Base-by-base conservation (phyloP, 1,140 invertebrate species). In the Paraescarpia echinospica region DNA sequence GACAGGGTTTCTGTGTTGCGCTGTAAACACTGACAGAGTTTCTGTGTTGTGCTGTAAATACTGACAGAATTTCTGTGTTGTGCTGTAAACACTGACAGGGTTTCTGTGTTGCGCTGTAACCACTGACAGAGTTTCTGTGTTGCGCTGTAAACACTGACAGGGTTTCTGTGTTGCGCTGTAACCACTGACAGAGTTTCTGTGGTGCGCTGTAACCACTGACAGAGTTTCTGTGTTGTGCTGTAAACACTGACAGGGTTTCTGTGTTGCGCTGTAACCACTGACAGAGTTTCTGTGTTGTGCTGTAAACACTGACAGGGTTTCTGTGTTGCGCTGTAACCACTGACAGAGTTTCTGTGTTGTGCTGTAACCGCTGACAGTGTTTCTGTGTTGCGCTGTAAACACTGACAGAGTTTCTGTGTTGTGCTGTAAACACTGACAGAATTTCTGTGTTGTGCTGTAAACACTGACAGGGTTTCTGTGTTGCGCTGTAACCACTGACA, bases 141-240 rank as follows among this genome's bases (percentile, higher is more conserved):
- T 77, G 59, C 41, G 12, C 4, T n/a, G n/a, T n/a, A n/a, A n/a
- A n/a, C n/a, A n/a, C n/a, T 41, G 41, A 41, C 41, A 41, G 41
- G 12, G 41, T 41, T 41, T 41, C 41, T 41, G 4, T 6, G 99
- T 98, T 99, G 99, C 12, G 12, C n/a, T n/a, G n/a, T n/a, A n/a
- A n/a, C n/a, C n/a, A n/a, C n/a, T n/a, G n/a, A n/a, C n/a, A n/a
- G n/a, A n/a, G n/a, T n/a, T n/a, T n/a, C n/a, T n/a, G n/a, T n/a
- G n/a, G n/a, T 77, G 59, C 2, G 59, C 27, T 77, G 59, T 27
- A n/a, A n/a, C n/a, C n/a, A n/a, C n/a, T n/a, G n/a, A n/a, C n/a
- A n/a, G n/a, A n/a, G n/a, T n/a, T n/a, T n/a, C n/a, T n/a, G n/a
- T n/a, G n/a, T n/a, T n/a, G n/a, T 27, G 59, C 22, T 77, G 9